Conservation (phyloP, 1,140 invertebrate genomes). For the Tetraneura akinire region DNA sequence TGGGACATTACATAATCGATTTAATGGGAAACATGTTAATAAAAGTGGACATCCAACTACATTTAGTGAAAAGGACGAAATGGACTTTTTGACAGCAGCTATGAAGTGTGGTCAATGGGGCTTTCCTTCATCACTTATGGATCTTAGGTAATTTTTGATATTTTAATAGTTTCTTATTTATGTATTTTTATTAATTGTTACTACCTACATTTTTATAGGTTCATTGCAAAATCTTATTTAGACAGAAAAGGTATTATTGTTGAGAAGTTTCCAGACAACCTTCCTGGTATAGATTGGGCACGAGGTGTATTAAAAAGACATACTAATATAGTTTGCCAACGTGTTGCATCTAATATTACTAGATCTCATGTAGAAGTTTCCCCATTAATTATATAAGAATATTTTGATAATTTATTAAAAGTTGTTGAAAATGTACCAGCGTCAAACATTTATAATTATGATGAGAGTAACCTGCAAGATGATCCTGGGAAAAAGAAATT, state of each 20-base stretch:
- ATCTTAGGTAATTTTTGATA: not conserved
- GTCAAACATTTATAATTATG: not conserved
- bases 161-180: too few species aligned
- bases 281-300: not conserved
- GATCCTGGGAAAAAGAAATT: not conserved
- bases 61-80: not conserved
- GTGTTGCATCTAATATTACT: not conserved
- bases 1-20: not conserved
- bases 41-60: not conserved
- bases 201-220: not conserved
- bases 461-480: conserved; percentile 3
- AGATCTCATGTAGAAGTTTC: not conserved
- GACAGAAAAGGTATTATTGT: not conserved
- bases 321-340: not conserved
- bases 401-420: conserved; percentile 7
- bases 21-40: not conserved
- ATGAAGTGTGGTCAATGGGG: not conserved
- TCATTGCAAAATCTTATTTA: not conserved
- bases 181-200: too few species aligned
- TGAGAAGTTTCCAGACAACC: not conserved
- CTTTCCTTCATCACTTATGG: not conserved
- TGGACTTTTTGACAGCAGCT: not conserved
- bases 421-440: not conserved
- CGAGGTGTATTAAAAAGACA: not conserved
- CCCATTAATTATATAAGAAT: not conserved